Evolutionary conservation across 2,113 vertebrate species (phyloP).

Genomic region (Anolis sagrei): DNA sequence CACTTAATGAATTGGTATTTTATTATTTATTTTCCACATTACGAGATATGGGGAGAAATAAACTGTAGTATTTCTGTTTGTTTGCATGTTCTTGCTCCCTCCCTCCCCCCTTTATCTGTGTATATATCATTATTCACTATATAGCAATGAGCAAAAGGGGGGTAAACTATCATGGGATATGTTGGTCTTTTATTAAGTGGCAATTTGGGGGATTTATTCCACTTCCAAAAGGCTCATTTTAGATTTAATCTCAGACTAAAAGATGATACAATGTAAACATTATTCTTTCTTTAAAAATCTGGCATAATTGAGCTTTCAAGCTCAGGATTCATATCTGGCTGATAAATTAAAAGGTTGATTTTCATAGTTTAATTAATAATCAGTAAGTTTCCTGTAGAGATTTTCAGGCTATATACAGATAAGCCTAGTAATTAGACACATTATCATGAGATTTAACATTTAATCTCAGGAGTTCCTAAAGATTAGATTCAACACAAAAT

Average conservation of each 20-base stretch:
- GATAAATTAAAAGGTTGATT: conserved; percentile 29
- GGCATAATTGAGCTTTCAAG: conserved; percentile 20
- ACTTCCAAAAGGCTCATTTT: conserved; percentile 11
- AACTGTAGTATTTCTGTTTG: too few relatives aligned
- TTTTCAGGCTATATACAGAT: conserved; percentile 23
- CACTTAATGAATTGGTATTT: too few relatives aligned
- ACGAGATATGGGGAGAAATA: neutral
- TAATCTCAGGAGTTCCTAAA: conserved; percentile 28
- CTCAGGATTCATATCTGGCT: conserved; percentile 4
- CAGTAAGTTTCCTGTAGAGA: conserved; percentile 26
- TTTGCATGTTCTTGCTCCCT: too few relatives aligned
- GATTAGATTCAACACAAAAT: conserved; percentile 1
- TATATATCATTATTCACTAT: neutral
- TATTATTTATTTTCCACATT: too few relatives aligned
- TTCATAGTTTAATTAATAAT: conserved; percentile 38
- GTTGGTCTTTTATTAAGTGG: conserved; percentile 4
- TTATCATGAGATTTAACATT: conserved; percentile 37
- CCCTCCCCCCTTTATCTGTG: too few relatives aligned
- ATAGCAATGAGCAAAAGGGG: neutral
- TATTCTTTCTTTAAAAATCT: neutral
- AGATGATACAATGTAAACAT: conserved; percentile 25
- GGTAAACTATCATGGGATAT: neutral
- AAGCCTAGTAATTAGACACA: conserved; percentile 16
- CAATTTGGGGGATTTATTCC: conserved; percentile 13
- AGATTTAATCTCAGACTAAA: conserved; percentile 13